phyloP scores from a whole-genome alignment of 2,797 vertebrate species.

The Bovichtus variegatus region DNA sequence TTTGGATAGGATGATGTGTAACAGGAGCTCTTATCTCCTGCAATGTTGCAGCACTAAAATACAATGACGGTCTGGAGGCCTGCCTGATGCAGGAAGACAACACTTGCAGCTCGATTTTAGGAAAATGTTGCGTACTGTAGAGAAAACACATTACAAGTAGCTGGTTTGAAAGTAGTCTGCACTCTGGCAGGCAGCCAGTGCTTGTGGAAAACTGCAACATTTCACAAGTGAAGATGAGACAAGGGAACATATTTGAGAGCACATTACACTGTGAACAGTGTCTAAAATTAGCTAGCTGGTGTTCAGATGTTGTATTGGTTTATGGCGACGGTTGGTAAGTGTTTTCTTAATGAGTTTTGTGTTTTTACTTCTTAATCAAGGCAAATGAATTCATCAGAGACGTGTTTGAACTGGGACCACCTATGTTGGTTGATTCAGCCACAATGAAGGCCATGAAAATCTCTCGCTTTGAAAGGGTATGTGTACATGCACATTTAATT shows the following conservation, averaged over 20 bases:
- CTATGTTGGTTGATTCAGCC: conserved; percentile 92
- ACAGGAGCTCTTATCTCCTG: neutral
- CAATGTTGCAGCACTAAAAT: conserved; percentile 6
- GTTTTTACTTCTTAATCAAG: conserved; percentile 70
- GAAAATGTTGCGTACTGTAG: conserved; percentile 1
- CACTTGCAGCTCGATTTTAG: conserved; percentile 10
- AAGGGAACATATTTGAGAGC: conserved; percentile 6
- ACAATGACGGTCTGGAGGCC: neutral
- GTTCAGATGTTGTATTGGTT: neutral
- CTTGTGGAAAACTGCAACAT: neutral
- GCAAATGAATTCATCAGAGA: conserved; percentile 97
- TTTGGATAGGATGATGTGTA: neutral
- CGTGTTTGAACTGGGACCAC: conserved; percentile 97
- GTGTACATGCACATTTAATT: too few species aligned
- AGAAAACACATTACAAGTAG: neutral
- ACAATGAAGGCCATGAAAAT: conserved; percentile 97
- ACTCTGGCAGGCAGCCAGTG: conserved; percentile 4
- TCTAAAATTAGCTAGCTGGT: neutral
- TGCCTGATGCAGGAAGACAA: conserved; percentile 5
- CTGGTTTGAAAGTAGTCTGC: conserved; percentile 12
- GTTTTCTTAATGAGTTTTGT: neutral
- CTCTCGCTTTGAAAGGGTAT: conserved; percentile 95
- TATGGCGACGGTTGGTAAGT: too few species aligned
- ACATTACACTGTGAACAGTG: neutral
- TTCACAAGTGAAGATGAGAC: conserved; percentile 20